Conservation (phyloP, 2,113 vertebrate species). For the Neotoma lepida region DNA sequence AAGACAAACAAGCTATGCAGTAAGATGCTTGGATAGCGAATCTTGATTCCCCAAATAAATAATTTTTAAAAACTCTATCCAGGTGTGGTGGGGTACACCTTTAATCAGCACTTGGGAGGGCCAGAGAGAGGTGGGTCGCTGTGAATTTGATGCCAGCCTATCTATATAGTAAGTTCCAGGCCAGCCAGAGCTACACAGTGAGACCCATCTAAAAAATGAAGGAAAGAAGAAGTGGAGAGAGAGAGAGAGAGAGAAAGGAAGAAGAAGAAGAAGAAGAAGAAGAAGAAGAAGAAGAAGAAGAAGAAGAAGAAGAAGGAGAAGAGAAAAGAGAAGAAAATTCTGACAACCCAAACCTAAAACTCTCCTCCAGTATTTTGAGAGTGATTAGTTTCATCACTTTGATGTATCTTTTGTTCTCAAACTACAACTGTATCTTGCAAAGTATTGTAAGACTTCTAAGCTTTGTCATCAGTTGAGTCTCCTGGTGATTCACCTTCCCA, state of each 20-base stretch:
- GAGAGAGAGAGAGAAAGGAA: background rate
- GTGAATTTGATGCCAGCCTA: background rate
- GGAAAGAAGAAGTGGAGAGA: background rate
- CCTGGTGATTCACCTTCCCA: slow-evolving; percentile 91
- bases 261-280: too few relatives aligned
- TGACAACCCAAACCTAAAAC: background rate
- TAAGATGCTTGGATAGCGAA: background rate
- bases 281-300: background rate
- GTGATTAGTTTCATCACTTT: background rate
- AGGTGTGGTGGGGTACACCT: background rate
- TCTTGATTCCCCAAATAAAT: background rate
- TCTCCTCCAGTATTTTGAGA: background rate
- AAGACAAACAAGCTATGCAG: background rate
- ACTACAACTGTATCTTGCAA: background rate
- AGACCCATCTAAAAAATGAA: background rate
- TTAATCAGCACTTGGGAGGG: background rate
- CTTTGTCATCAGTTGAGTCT: slow-evolving; percentile 88
- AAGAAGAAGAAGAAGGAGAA: background rate
- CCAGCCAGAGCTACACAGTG: background rate
- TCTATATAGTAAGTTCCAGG: background rate
- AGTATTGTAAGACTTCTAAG: slow-evolving; percentile 66
- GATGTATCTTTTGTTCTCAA: background rate
- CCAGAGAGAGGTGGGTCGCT: background rate
- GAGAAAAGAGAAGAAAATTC: background rate
- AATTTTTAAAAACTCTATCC: background rate